Conservation (phyloP, 2,113 vertebrate species). For the Motacilla alba region DNA sequence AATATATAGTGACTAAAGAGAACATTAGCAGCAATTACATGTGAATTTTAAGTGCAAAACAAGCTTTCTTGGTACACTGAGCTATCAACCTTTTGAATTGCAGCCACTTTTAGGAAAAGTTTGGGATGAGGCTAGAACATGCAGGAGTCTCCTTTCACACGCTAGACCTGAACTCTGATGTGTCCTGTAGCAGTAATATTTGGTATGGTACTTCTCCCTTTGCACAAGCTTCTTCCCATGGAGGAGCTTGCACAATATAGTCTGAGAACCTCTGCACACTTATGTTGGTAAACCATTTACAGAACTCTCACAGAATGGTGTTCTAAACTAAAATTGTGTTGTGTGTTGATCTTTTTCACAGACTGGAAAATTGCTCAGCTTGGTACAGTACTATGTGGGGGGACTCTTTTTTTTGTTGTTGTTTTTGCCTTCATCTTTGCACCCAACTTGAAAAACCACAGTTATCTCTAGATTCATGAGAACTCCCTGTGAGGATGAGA, state of each 20-base stretch:
- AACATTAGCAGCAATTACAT: not conserved
- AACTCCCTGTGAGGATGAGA: not conserved
- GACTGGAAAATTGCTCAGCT: not conserved
- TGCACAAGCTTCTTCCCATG: not conserved
- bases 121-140: not conserved
- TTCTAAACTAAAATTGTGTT: not conserved
- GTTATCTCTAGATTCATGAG: not conserved
- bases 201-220: not conserved
- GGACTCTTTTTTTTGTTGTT: not conserved
- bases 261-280: not conserved
- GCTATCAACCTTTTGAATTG: not conserved
- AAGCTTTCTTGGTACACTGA: not conserved
- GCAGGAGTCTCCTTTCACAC: not conserved
- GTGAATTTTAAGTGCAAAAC: not conserved
- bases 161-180: not conserved
- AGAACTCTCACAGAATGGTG: not conserved
- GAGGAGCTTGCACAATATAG: not conserved
- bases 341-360: not conserved
- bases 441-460: not conserved
- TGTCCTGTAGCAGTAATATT: not conserved
- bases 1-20: not conserved
- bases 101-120: not conserved
- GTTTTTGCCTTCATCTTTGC: not conserved
- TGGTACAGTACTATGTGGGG: not conserved
- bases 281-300: not conserved